These are phyloP conservation scores for Nephrotoma flavescens DNA, from an alignment of 2,888 invertebrate species.

Conservation along the genomic window DNA sequence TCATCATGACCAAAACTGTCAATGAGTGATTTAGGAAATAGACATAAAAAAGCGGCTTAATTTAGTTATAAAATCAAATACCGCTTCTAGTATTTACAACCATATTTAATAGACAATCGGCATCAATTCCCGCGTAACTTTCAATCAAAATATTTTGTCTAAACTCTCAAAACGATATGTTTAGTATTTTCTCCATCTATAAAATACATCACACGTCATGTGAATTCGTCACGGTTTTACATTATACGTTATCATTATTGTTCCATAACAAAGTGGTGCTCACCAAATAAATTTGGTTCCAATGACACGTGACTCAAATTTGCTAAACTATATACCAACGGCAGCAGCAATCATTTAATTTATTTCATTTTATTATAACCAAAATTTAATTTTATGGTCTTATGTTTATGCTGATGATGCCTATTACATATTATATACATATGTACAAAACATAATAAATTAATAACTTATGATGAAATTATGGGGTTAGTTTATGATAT, in stretches of 20 bases:
- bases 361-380: not conserved
- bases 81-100: too few species aligned
- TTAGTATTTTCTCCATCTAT: too few species aligned
- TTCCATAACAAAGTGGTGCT: not conserved
- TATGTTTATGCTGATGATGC: not conserved
- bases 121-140: too few species aligned
- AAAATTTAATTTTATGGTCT: not conserved
- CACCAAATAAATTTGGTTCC: not conserved
- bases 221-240: not conserved
- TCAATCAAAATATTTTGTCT: too few species aligned
- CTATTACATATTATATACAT: not conserved
- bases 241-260: not conserved
- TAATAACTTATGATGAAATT: not conserved
- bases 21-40: too few species aligned
- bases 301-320: not conserved
- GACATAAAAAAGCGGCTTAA: too few species aligned
- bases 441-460: not conserved
- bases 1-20: too few species aligned
- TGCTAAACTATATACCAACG: not conserved
- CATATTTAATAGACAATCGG: too few species aligned
- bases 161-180: too few species aligned
- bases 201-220: not conserved
- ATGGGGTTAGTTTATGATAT: not conserved
- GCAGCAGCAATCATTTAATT: not conserved
- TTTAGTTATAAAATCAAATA: too few species aligned